Evolutionary conservation across 2,797 vertebrate species (phyloP).

Genomic region (Hippocampus kuda): DNA sequence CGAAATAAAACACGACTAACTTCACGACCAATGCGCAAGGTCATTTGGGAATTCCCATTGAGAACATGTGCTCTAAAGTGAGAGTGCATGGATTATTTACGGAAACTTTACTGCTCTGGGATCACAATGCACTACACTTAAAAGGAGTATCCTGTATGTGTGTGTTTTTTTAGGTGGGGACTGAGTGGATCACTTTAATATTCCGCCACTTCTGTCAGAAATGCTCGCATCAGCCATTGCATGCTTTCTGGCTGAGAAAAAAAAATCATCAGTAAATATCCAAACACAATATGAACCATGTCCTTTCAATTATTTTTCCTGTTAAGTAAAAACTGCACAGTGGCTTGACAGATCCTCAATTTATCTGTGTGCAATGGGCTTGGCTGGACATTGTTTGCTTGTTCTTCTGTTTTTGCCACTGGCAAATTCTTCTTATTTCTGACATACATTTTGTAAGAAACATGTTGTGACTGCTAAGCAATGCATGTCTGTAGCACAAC

Average conservation of each 20-base stretch:
- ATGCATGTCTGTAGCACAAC: slow-evolving; percentile 42
- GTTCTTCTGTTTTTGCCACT: slow-evolving; percentile 26
- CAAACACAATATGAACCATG: slow-evolving; percentile 24
- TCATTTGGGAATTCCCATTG: slow-evolving; percentile 8
- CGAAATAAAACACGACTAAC: background rate
- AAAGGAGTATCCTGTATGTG: slow-evolving; percentile 8
- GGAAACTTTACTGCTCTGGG: slow-evolving; percentile 11
- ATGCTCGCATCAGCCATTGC: slow-evolving; percentile 14
- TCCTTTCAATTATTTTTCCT: slow-evolving; percentile 24
- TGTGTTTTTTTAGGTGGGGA: background rate
- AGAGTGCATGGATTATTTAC: slow-evolving; percentile 19
- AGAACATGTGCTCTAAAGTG: slow-evolving; percentile 7
- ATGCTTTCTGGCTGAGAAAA: slow-evolving; percentile 15
- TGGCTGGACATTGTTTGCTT: slow-evolving; percentile 20
- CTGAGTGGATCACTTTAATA: slow-evolving; percentile 16
- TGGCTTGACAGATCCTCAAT: slow-evolving; percentile 22
- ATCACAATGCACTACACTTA: slow-evolving; percentile 16
- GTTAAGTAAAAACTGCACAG: slow-evolving; percentile 26
- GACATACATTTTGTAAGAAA: slow-evolving; percentile 28
- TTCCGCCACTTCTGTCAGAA: slow-evolving; percentile 25
- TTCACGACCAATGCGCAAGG: background rate
- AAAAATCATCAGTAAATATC: slow-evolving; percentile 31
- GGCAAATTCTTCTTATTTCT: slow-evolving; percentile 31
- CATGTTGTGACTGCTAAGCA: slow-evolving; percentile 34
- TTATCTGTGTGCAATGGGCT: slow-evolving; percentile 22